A percentile compares a stretch with the other conserved stretches of the same genome.
phyloP scores from a whole-genome alignment of 1,140 invertebrate species.

The Drosophila sproati region DNA sequence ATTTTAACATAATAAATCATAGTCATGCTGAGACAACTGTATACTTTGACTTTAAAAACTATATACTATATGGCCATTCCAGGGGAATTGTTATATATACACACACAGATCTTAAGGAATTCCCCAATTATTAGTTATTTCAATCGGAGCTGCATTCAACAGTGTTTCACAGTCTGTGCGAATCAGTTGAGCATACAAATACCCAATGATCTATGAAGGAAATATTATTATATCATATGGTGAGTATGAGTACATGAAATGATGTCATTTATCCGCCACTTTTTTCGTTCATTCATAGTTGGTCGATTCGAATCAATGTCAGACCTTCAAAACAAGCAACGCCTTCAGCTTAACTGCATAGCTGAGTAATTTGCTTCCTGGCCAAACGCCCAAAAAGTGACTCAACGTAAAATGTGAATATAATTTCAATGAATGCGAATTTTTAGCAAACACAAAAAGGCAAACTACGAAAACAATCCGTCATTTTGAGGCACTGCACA shows the following conservation, averaged over 20 bases:
- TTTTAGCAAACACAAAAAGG: constrained; percentile 17
- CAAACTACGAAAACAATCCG: constrained; percentile 47
- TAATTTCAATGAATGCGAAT: constrained; percentile 45
- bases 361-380: constrained; percentile 52
- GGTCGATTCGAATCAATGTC: neutral
- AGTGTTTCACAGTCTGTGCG: constrained; percentile 13
- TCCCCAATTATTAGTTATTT: neutral
- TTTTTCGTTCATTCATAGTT: constrained; percentile 17
- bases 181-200: constrained; percentile 23
- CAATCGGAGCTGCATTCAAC: neutral
- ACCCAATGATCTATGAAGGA: constrained; percentile 31
- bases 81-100: no score
- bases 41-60: no score
- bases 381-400: constrained; percentile 46
- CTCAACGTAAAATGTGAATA: constrained; percentile 59
- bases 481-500: constrained; percentile 46
- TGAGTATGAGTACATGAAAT: neutral
- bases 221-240: constrained; percentile 13
- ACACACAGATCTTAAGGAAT: no score
- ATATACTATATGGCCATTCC: no score
- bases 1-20: no score
- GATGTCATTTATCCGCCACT: constrained; percentile 21
- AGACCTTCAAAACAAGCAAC: constrained; percentile 36
- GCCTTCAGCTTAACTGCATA: constrained; percentile 36
- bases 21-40: no score